Base-by-base conservation (phyloP, 2,113 vertebrate genomes). In the Gadus macrocephalus region DNA sequence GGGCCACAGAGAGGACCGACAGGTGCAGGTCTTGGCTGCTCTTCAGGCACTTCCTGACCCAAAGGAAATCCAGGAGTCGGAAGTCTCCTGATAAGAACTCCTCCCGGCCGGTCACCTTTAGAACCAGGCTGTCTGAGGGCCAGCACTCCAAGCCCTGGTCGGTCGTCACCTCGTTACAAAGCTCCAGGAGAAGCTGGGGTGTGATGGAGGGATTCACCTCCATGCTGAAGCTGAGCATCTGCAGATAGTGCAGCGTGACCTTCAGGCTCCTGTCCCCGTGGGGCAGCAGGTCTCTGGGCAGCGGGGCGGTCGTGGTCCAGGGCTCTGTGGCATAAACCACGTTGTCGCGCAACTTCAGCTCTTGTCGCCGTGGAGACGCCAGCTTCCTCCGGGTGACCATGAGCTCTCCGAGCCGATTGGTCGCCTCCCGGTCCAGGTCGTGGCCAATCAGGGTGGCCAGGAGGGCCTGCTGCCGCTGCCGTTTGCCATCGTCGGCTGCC, bases 41-140 rank as follows among this genome's bases (percentile, higher is more conserved):
- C 77, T 85, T 91, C 75, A 93, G 62, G 59, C 92, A 93, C 16
- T 88, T 88, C 5, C 89, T 83, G 22, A 92, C 88, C 91, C 92
- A 93, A 14, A 88, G 77, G 75, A 91, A 93, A 17, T 85, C 64
- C 0, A 74, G 81, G 22, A 93, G 85, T 1, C 67, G 38, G 11
- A 81, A n/a, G 15, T 87, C 74, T 61, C 92, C 90, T 1, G 71
- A 80, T 27, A 93, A 14, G 70, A 87, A 93, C 71, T 93, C 92
- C 61, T 93, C 91, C 64, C 92, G 88, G 1, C 91, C 89, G 9
- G 85, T 78, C 12, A 93, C 86, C 63, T 92, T 92, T n/a, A 93
- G 73, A 25, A 89, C 84, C 28, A 91, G 65, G 49, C 49, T 31
- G 3, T 70, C 75, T 20, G 71, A 70, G 2, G 20, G 0, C 15